These are phyloP conservation scores for Planococcus citri DNA, from an alignment of 1,140 invertebrate species.

Conservation along the genomic window DNA sequence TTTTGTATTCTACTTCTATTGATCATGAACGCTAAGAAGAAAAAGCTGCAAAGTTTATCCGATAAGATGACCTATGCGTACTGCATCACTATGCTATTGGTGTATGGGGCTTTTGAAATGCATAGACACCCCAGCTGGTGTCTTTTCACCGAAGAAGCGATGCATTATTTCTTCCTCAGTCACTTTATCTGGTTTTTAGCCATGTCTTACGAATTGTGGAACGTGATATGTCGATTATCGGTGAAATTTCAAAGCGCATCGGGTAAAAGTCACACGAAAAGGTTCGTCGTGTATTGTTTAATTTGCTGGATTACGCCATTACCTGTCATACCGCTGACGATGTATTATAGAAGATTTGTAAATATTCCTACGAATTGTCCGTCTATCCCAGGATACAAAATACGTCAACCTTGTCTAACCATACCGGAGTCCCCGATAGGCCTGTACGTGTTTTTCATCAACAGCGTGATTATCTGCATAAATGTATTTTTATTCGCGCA, in stretches of 20 bases:
- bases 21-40: slow-evolving; percentile 35
- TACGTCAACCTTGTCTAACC: background rate
- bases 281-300: slow-evolving; percentile 8
- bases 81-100: slow-evolving; percentile 36
- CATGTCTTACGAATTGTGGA: slow-evolving; percentile 45
- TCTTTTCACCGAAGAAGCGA: slow-evolving; percentile 34
- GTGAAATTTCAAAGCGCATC: slow-evolving; percentile 37
- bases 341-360: background rate
- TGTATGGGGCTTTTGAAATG: slow-evolving; percentile 38
- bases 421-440: slow-evolving; percentile 33
- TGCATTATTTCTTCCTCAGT: slow-evolving; percentile 41
- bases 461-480: slow-evolving; percentile 37
- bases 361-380: background rate
- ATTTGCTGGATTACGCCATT: background rate
- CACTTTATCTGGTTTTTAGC: slow-evolving; percentile 48
- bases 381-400: background rate
- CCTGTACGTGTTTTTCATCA: slow-evolving; percentile 42
- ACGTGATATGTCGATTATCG: slow-evolving; percentile 39
- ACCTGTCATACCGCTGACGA: background rate
- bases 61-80: slow-evolving; percentile 41
- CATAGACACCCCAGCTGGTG: slow-evolving; percentile 32
- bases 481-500: slow-evolving; percentile 41
- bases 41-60: slow-evolving; percentile 40
- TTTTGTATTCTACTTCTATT: slow-evolving; percentile 39
- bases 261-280: slow-evolving; percentile 25